Evolutionary conservation across 1,140 invertebrate species (phyloP), one percentile per base, ranked within the genome.

Genomic region (Orchesella cincta): DNA sequence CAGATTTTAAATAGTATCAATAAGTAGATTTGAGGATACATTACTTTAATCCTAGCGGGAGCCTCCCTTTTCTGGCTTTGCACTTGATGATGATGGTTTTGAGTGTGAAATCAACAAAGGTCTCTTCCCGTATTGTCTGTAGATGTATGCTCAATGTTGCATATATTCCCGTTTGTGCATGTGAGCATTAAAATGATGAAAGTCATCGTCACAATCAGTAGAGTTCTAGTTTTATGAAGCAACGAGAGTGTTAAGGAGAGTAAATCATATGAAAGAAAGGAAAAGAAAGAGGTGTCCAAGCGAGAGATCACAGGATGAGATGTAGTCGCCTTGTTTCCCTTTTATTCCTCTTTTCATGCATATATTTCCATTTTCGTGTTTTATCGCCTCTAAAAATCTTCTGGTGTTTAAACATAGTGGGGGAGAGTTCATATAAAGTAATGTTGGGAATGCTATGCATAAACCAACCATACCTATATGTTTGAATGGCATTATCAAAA

Each of bases 41-140:
- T 57, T 57, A 57, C 52, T 14, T 57, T 57, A 57, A 57, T 57
- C 52, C 52, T 57, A 57, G 52, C 14, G 52, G 52, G 52, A 57
- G 52, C 5, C 52, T 57, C 52, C 52, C 52, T 14, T 57, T 57
- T 57, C 52, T 57, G 52, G 52, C 52, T 57, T 3, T n/a, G 12
- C 52, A 14, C 39, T 46, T 46, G 8, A 12, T n/a, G n/a, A n/a
- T n/a, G n/a, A n/a, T n/a, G n/a, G n/a, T n/a, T n/a, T n/a, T n/a
- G n/a, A n/a, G n/a, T n/a, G n/a, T n/a, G n/a, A n/a, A n/a, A n/a
- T n/a, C n/a, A n/a, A n/a, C n/a, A n/a, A n/a, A n/a, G n/a, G n/a
- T n/a, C n/a, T n/a, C n/a, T n/a, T n/a, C n/a, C n/a, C n/a, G n/a
- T n/a, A n/a, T n/a, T n/a, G n/a, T n/a, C n/a, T n/a, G n/a, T n/a